Evolutionary conservation across 2,888 invertebrate genomes (phyloP).

Genomic region (Apodemia zela): DNA sequence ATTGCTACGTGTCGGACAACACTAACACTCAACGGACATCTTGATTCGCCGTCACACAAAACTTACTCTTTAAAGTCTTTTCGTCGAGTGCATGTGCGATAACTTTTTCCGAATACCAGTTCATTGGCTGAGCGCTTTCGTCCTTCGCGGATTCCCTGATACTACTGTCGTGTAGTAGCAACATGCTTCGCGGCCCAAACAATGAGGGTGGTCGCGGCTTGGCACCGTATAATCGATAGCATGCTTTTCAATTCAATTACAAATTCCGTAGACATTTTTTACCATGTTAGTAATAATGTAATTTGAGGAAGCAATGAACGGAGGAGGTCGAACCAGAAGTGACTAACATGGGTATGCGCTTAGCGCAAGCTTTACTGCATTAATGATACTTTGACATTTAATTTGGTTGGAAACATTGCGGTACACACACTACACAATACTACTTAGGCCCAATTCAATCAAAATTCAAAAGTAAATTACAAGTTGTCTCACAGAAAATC

Average conservation of each 20-base stretch:
- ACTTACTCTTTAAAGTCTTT: conserved; percentile 22
- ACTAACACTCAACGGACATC: conserved; percentile 11
- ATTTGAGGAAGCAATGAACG: neutral
- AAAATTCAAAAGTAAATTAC: no score
- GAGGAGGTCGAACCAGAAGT: neutral
- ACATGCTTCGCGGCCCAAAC: conserved; percentile 69
- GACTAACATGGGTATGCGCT: neutral
- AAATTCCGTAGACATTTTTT: conserved; percentile 22
- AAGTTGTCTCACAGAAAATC: no score
- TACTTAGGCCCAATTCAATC: no score
- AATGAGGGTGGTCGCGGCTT: conserved; percentile 74
- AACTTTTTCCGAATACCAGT: neutral
- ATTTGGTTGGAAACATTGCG: neutral
- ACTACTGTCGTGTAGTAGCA: conserved; percentile 68
- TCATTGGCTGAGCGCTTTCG: conserved; percentile 58
- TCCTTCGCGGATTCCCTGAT: conserved; percentile 51
- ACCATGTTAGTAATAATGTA: neutral
- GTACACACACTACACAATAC: no score
- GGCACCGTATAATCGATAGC: conserved; percentile 72
- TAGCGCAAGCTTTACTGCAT: neutral
- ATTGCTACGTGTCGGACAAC: conserved; percentile 53
- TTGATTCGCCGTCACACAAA: conserved; percentile 20
- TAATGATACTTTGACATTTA: conserved; percentile 1
- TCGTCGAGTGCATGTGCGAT: conserved; percentile 12
- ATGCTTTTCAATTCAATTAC: conserved; percentile 43